Evolutionary conservation across 2,888 invertebrate species (phyloP), one percentile per base, ranked within the genome.

Genomic region (Apocheima hispidaria): DNA sequence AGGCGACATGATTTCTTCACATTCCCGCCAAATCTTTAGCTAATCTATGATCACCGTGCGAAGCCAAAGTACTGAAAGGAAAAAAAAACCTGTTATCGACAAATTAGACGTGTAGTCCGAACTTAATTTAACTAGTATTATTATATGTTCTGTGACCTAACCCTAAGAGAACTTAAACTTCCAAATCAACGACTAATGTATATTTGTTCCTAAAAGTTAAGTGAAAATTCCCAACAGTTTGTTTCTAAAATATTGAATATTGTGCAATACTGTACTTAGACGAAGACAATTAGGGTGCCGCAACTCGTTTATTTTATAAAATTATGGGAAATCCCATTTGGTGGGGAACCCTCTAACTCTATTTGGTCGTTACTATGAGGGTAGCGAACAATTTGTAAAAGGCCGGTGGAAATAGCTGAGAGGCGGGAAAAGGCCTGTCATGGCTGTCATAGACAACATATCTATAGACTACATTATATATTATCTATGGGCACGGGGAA

Each of bases 361-460:
- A 86, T 88, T 87, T 85, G 78, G 80, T 76, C 72, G 73, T 75
- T 81, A 86, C 84, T 85, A 82, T 83, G 83, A 82, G 88, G 87
- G 86, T 79, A 81, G 76, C 75, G 74, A 76, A 82, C 87, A 88
- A 89, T 88, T 92, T 90, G 86, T 87, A 84, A 88, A 86, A 87
- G 86, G 82, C 83, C 79, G 82, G 82, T 81, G 84, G 86, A 86
- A 84, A 83, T 84, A 84, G 84, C 86, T 79, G 80, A 79, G 79
- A 84, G 89, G 88, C 88, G 89, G 89, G 87, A 84, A 87, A 87
- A 83, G 86, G 84, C 84, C 88, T 87, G 90, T 90, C 90, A 90
- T 83, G 86, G 81, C 86, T 86, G 87, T 88, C 88, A 84, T 77
- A 67, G 78, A 78, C 76, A 74, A 84, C 84, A 86, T 88, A 86